Base-by-base conservation (phyloP, 2,113 vertebrate genomes). In the Cottus gobio region DNA sequence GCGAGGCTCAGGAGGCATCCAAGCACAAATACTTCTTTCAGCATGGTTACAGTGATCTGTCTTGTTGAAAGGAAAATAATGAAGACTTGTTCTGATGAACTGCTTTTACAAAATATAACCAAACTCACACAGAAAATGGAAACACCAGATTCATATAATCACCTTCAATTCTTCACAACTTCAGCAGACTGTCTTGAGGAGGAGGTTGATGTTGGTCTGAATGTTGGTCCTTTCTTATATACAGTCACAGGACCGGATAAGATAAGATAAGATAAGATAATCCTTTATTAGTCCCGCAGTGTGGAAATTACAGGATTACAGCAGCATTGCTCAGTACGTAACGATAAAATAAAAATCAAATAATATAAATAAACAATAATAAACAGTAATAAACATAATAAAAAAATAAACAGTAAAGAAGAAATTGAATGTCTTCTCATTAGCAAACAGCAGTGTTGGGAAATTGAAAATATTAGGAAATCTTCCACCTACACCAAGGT, bases 21-120 rank as follows among this genome's bases (percentile, higher is more conserved):
- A 24, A 94, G 65, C 10, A 91, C 52, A 64, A 92, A 1, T 0
- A 26, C 30, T 18, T 75, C 60, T 86, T 92, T 94, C 91, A 94
- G 92, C 85, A 89, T 93, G 79, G 52, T 87, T 74, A 52, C 74
- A 74, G 68, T 84, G 71, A 50, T 76, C 20, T 36, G 10, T 71
- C 5, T 82, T 87, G 42, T 48, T 42, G 5, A 58, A 84, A 82
- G 15, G 30, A 20, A 30, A 66, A 61, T 15, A 30, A 75, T 3
- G 26, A 46, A 52, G 28, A 46, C 5, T 2, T 22, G 8, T 7
- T 61, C 15, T 50, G 30, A 28, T 63, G 0, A 39, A 48, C 7
- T 66, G 48, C 8, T 44, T 34, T 7, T 37, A 1, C 7, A 54
- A 7, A 64, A 70, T 28, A 31, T 44, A 3, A 36, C 34, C 8